Percentiles rank a stretch among this genome's conserved stretches.
Evolutionary conservation across 2,888 invertebrate genomes (phyloP).

Genomic region (Caenorhabditis imperialis): DNA sequence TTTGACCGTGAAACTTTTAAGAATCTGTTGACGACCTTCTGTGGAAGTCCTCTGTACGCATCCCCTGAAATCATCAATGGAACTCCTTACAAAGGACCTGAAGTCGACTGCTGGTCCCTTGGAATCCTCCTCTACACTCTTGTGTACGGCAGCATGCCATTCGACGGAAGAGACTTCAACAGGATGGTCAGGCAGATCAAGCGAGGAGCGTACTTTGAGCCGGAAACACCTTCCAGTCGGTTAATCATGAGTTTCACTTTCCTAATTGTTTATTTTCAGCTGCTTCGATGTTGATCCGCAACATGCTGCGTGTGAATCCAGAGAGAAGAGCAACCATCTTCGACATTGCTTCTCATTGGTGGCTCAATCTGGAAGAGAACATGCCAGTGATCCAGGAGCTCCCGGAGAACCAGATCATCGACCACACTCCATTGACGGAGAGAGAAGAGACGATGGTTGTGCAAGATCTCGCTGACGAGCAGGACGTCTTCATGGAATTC

Average conservation of each 20-base stretch:
- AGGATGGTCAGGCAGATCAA: slow-evolving; percentile 96
- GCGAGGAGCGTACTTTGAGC: slow-evolving; percentile 96
- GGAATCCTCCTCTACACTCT: slow-evolving; percentile 96
- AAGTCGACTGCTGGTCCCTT: slow-evolving; percentile 88
- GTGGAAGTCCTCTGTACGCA: slow-evolving; percentile 81
- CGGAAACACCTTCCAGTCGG: slow-evolving; percentile 86
- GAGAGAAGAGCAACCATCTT: slow-evolving; percentile 90
- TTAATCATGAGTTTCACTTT: too few species aligned
- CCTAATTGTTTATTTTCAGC: too few species aligned
- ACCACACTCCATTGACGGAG: slow-evolving; percentile 77
- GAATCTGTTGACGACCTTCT: slow-evolving; percentile 80
- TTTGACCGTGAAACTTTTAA: slow-evolving; percentile 20
- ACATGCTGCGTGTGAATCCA: slow-evolving; percentile 94
- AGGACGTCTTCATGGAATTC: slow-evolving; percentile 78
- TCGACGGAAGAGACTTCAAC: slow-evolving; percentile 96
- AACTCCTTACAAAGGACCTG: slow-evolving; percentile 87
- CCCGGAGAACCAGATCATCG: slow-evolving; percentile 78
- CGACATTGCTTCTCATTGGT: slow-evolving; percentile 95
- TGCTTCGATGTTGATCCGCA: slow-evolving; percentile 92
- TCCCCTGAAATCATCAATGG: slow-evolving; percentile 80
- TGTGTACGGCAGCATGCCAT: slow-evolving; percentile 98
- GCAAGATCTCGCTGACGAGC: slow-evolving; percentile 77
- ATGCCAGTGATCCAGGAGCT: slow-evolving; percentile 78
- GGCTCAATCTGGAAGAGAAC: slow-evolving; percentile 85
- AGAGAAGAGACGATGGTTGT: slow-evolving; percentile 77